phyloP scores from a whole-genome alignment of 2,888 invertebrate species.

The Stegana nigrithorax region DNA sequence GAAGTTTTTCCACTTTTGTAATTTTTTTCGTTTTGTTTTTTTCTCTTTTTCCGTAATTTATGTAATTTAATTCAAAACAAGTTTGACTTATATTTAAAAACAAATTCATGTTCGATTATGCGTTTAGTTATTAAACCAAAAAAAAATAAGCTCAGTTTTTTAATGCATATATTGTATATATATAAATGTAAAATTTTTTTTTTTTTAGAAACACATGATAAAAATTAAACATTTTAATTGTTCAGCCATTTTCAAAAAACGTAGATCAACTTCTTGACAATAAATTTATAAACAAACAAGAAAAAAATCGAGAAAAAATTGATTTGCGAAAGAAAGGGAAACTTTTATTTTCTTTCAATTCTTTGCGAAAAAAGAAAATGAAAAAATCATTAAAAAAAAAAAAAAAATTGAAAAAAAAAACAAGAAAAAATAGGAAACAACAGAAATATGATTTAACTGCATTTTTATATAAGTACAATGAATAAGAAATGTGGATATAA shows the following conservation, averaged over 20 bases:
- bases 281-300: slow-evolving; percentile 39
- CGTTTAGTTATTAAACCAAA: background rate
- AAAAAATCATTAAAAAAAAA: slow-evolving; percentile 24
- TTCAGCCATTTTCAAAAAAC: slow-evolving; percentile 90
- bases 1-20: slow-evolving; percentile 65
- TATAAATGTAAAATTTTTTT: slow-evolving; percentile 19
- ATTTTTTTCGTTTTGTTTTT: slow-evolving; percentile 34
- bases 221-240: slow-evolving; percentile 63
- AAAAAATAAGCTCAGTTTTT: slow-evolving; percentile 21
- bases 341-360: too few species aligned
- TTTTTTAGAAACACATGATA: slow-evolving; percentile 28
- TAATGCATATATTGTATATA: slow-evolving; percentile 17
- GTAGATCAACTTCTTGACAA: slow-evolving; percentile 94
- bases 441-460: too few species aligned
- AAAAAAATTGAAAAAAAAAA: background rate
- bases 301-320: slow-evolving; percentile 32
- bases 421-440: background rate
- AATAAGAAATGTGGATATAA: too few species aligned
- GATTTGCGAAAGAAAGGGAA: too few species aligned
- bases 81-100: slow-evolving; percentile 9
- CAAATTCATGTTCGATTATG: slow-evolving; percentile 19
- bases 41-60: slow-evolving; percentile 14
- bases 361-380: slow-evolving; percentile 12
- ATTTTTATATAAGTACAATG: too few species aligned
- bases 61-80: slow-evolving; percentile 12